phyloP scores from a whole-genome alignment of 2,888 invertebrate species.

The Leptarthrus brevirostris region DNA sequence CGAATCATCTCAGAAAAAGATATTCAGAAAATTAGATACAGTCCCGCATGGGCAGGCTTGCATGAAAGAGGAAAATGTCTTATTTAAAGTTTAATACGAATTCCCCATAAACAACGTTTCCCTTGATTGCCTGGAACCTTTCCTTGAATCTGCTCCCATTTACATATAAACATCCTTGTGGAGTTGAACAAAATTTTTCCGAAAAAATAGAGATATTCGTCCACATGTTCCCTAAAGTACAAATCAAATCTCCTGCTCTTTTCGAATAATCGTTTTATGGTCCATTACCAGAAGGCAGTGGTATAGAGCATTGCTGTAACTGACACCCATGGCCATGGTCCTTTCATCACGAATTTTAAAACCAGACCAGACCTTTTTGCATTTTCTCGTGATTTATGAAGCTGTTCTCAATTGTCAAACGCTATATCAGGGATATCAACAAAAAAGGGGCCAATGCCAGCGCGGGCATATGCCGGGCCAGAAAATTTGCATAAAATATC shows the following conservation, averaged over 20 bases:
- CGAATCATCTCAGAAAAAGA: neutral
- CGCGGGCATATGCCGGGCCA: constrained; percentile 24
- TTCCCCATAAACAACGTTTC: neutral
- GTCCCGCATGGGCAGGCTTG: neutral
- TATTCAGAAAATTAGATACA: neutral
- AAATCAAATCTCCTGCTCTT: neutral
- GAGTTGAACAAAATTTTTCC: neutral
- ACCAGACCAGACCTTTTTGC: constrained; percentile 11
- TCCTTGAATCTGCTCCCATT: neutral
- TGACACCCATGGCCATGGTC: neutral
- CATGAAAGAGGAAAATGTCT: neutral
- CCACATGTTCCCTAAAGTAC: neutral
- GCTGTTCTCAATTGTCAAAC: constrained; percentile 34
- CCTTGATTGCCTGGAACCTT: neutral
- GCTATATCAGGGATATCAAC: constrained; percentile 38
- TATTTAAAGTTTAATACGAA: neutral
- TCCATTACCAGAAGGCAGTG: neutral
- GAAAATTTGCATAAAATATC: constrained; percentile 47
- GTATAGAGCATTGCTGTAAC: neutral
- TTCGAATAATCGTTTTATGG: constrained; percentile 33
- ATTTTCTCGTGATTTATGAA: constrained; percentile 36
- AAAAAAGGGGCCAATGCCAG: constrained; percentile 5
- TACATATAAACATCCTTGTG: neutral
- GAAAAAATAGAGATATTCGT: neutral
- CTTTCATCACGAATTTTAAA: constrained; percentile 12